Conservation (phyloP, 2,888 invertebrate genomes). For the Catotricha subobsoleta region DNA sequence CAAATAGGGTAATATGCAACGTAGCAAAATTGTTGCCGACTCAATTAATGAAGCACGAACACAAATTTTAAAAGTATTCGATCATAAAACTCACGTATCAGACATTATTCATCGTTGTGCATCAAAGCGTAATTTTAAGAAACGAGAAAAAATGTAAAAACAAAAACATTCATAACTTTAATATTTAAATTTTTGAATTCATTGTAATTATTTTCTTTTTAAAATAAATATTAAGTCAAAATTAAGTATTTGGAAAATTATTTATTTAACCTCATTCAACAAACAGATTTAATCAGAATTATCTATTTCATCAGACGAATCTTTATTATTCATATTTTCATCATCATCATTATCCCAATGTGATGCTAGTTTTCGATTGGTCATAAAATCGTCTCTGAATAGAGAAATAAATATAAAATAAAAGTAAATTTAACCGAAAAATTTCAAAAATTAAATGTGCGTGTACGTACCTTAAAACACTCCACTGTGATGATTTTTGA, state of each 20-base stretch:
- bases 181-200: not conserved
- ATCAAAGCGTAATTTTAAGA: constrained; percentile 82
- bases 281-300: constrained; percentile 1
- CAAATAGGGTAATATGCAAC: constrained; percentile 76
- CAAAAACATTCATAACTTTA: not conserved
- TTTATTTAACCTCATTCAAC: not conserved
- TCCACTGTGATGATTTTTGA: constrained; percentile 33
- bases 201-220: not conserved
- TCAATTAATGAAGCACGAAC: constrained; percentile 76
- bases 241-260: too few species aligned
- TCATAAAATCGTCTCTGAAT: constrained; percentile 74
- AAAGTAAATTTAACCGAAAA: too few species aligned
- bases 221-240: constrained; percentile 2
- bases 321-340: constrained; percentile 22
- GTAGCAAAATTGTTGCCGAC: constrained; percentile 82
- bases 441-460: constrained; percentile 11
- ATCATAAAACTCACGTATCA: constrained; percentile 73
- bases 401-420: too few species aligned
- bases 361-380: constrained; percentile 62
- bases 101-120: constrained; percentile 82
- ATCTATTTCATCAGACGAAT: constrained; percentile 4
- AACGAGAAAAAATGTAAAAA: constrained; percentile 47
- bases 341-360: constrained; percentile 73
- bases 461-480: constrained; percentile 34
- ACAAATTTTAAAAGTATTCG: constrained; percentile 77